phyloP scores from a whole-genome alignment of 2,888 invertebrate genomes.

The Sphaerophoria taeniata region DNA sequence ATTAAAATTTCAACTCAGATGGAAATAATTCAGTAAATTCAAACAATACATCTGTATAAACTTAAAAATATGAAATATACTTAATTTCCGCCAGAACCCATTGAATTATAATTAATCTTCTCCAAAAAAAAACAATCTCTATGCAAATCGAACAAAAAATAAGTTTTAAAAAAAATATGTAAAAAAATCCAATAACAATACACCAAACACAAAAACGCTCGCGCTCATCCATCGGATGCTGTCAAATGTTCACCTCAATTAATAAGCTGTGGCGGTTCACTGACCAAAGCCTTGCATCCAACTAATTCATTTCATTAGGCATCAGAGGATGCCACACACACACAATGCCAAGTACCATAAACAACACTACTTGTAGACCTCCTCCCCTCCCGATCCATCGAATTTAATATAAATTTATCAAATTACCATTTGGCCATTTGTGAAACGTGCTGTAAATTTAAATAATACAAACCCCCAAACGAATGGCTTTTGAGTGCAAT shows the following conservation, averaged over 20 bases:
- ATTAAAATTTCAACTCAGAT: background rate
- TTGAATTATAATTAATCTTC: slow-evolving; percentile 67
- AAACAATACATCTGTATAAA: background rate
- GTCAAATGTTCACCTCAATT: slow-evolving; percentile 73
- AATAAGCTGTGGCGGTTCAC: slow-evolving; percentile 73
- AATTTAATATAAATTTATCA: slow-evolving; percentile 76
- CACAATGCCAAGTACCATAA: slow-evolving; percentile 54
- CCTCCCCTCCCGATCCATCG: slow-evolving; percentile 59
- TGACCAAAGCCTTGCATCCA: slow-evolving; percentile 69
- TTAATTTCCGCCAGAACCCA: slow-evolving; percentile 47
- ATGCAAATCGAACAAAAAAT: slow-evolving; percentile 2
- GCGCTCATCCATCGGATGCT: slow-evolving; percentile 55
- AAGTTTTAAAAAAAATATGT: slow-evolving; percentile 17
- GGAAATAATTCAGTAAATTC: slow-evolving; percentile 19
- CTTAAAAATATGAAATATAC: background rate
- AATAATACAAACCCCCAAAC: slow-evolving; percentile 71
- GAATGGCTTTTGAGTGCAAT: slow-evolving; percentile 31
- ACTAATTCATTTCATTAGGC: slow-evolving; percentile 74
- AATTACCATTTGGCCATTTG: slow-evolving; percentile 75
- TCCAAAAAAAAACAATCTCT: slow-evolving; percentile 45
- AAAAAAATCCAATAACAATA: slow-evolving; percentile 33
- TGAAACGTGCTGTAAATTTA: slow-evolving; percentile 76
- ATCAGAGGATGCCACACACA: slow-evolving; percentile 40
- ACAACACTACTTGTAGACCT: slow-evolving; percentile 3
- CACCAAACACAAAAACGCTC: background rate